Evolutionary conservation across 2,113 vertebrate genomes (phyloP), one percentile per base, ranked within the genome.

Genomic region (Gobio gobio): DNA sequence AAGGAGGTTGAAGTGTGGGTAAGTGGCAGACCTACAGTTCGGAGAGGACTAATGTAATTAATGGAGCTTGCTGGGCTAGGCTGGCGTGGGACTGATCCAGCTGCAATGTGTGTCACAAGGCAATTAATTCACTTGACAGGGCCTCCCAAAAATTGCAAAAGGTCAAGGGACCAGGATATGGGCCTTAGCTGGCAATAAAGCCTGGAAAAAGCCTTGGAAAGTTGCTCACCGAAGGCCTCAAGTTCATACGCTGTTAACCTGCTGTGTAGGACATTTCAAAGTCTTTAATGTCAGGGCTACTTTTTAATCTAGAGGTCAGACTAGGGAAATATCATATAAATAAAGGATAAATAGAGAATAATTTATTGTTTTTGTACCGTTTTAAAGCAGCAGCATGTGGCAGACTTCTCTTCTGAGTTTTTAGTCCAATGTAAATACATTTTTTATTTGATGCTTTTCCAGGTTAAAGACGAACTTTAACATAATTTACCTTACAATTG

Each of bases 71-170:
- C 59, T 86, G 76, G 70, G 87, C 29, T 78, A 79, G 84, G 79
- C 81, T 84, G 84, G 76, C 51, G 40, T 84, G 79, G 85, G 84
- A 88, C 79, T 74, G 68, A 73, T 76, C 51, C 80, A 78, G 74
- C 84, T 78, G 64, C 87, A 73, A 66, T 45, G 20, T 61, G 77
- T 86, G 87, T 73, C 82, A 80, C 77, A 1, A 26, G 73, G 70
- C 84, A 45, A 86, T 84, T 84, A 83, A 86, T 88, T 86, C 40
- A 81, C n/a, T 84, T 88, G 87, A 86, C 84, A 88, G 59, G 70
- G 49, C 59, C 70, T 88, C 51, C 84, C 76, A 64, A 61, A 81
- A 78, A 61, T 58, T 75, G 56, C 58, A 54, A 86, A 88, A 84
- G 73, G 87, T 86, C 81, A 84, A 26, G 70, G 49, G 66, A 86